Conservation (phyloP, 2,888 invertebrate species). For the Neoitamus cyanurus region DNA sequence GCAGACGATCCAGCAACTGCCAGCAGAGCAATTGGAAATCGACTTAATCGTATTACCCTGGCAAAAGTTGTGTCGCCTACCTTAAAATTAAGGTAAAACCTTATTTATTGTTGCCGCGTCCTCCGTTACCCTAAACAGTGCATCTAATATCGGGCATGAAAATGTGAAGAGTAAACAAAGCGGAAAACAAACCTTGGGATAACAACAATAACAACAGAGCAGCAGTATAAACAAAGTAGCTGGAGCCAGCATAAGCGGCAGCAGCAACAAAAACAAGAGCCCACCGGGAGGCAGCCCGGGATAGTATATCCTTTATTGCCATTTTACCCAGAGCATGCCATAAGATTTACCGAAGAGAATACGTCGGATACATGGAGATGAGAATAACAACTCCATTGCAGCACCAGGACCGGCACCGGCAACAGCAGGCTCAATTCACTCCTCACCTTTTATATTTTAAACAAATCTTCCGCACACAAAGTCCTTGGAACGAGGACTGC, state of each 20-base stretch:
- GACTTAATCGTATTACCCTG: neutral
- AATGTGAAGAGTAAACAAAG: slow-evolving; percentile 4
- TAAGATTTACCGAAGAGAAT: slow-evolving; percentile 14
- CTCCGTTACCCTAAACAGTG: neutral
- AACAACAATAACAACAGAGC: neutral
- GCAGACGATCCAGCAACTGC: neutral
- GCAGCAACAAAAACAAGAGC: neutral
- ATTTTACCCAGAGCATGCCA: slow-evolving; percentile 2
- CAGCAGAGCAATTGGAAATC: neutral
- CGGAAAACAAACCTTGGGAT: slow-evolving; percentile 33
- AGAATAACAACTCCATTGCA: slow-evolving; percentile 7
- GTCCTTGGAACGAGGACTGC: slow-evolving; percentile 20
- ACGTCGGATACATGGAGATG: neutral
- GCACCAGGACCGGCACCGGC: neutral
- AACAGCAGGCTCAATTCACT: neutral
- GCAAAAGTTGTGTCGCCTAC: neutral
- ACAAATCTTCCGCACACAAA: slow-evolving; percentile 17
- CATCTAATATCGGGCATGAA: neutral
- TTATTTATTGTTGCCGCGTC: neutral
- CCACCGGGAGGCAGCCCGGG: neutral
- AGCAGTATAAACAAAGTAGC: neutral
- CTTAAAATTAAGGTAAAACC: neutral
- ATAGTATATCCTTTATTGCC: neutral
- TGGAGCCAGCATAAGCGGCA: neutral
- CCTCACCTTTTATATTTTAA: neutral